Evolutionary conservation across 2,888 invertebrate genomes (phyloP), one percentile per base, ranked within the genome.

Genomic region (Ennomos fuscantarius): DNA sequence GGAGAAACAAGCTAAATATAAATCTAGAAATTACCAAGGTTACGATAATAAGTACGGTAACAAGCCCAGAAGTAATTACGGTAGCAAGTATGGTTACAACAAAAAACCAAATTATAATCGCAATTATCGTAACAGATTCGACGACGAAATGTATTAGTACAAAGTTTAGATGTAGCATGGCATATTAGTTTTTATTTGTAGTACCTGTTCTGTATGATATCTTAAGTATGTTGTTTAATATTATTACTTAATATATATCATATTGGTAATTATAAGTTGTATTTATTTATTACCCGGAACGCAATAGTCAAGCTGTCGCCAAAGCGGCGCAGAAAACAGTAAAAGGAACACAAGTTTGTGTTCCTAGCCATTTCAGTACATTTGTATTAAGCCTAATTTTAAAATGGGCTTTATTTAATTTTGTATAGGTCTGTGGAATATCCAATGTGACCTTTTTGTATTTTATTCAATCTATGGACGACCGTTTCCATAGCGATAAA

Each of bases 1-100:
- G 49, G 79, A 81, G 15, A 68, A 67, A 33, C 72, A 81, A 57
- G 52, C 65, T 0, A 84, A 76, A 68, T 68, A 66, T 59, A 73
- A 67, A 47, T 78, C 67, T 9, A 77, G 70, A 49, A 47, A 41
- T 9, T 54, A 24, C 31, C n/a, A 56, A 43, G 8, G 24, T 24
- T 47, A 41, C 40, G 57, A 52, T 31, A 47, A 37, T 9, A 62
- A 56, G 37, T 62, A 62, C 36, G 52, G 54, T 13, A 32, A 11
- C 39, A 43, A 49, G 13, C 36, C 41, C 34, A 36, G 51, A 11
- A 48, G 40, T 11, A 47, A 37, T 11, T 33, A 41, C 36, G 51
- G 55, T 8, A 37, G 9, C 9, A 57, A 45, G 5, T 50, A 44
- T 32, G 52, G 45, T 31, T 60, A 60, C 46, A 55, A 53, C 13